Base-by-base conservation (phyloP, 1,140 invertebrate genomes). In the Drosophila pectinifera region DNA sequence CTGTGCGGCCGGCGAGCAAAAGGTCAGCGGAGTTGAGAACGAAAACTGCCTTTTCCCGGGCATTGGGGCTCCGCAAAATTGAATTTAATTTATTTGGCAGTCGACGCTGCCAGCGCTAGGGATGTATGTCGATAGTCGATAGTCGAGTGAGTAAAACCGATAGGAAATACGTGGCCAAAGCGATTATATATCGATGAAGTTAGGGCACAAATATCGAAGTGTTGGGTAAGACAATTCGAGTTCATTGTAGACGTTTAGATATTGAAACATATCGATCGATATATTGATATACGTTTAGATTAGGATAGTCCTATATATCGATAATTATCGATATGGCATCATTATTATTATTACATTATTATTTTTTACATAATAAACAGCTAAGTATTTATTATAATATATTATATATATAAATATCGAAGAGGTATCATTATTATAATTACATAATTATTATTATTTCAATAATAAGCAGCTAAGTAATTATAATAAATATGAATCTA, bases 1-100 rank as follows among this genome's bases (percentile, higher is more conserved):
- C 58, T 72, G 46, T 54, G 22, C 26, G 31, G 5, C 38, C 2
- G 56, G 49, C 62, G 24, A 58, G 49, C 55, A 36, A 67, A 67
- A 36, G 54, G 54, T 62, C 49, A 63, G 74, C 48, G 10, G 26
- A 48, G 55, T 68, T 54, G 68, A 55, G 73, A 78, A 58, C 65
- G 73, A 58, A 69, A 79, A 72, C 28, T 61, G 76, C 49, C 49
- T 53, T 36, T 76, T 63, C 38, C 64, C 39, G 72, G 78, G 24
- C 72, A 59, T 53, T 34, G 62, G 73, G 28, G 28, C 82, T 79
- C 59, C 36, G 48, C 28, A 86, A 85, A 85, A 86, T 88, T 85
- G 83, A 85, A 85, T 85, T 88, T 78, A 85, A 85, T 85, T 88
- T 85, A 78, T 82, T 86, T 80, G 31, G 38, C 46, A 55, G 63